phyloP scores from a whole-genome alignment of 2,888 invertebrate species.

The Linhomoeus sp. region DNA sequence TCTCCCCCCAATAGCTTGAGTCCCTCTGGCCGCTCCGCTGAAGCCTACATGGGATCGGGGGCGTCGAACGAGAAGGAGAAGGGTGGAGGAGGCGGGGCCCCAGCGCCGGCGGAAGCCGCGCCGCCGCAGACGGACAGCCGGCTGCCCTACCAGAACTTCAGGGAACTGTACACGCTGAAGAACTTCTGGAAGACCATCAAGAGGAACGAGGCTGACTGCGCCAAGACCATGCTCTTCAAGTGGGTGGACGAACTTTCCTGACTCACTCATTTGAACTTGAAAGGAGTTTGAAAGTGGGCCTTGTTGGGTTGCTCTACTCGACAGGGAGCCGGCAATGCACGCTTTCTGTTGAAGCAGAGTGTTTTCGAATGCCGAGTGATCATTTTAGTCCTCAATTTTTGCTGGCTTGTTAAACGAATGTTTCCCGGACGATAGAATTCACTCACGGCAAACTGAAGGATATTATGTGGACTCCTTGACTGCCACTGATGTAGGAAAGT shows the following conservation, averaged over 20 bases:
- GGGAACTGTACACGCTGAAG: conserved; percentile 24
- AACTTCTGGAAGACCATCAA: conserved; percentile 26
- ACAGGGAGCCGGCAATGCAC: neutral
- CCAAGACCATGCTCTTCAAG: conserved; percentile 17
- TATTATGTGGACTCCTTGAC: no score
- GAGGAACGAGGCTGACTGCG: conserved; percentile 18
- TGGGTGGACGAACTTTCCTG: conserved; percentile 6
- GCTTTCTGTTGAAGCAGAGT: neutral
- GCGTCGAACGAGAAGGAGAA: neutral
- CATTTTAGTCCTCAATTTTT: no score
- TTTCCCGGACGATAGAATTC: no score
- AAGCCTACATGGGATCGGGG: conserved; percentile 3
- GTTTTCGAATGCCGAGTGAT: no score
- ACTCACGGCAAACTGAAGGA: no score
- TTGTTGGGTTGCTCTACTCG: neutral
- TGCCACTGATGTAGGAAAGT: no score
- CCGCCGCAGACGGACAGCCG: conserved; percentile 11
- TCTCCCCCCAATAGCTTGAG: no score
- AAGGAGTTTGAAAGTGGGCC: neutral
- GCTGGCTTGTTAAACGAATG: no score
- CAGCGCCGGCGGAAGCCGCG: neutral
- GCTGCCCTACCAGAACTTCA: conserved; percentile 20
- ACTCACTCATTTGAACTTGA: neutral
- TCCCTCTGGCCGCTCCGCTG: no score
- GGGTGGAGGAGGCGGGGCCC: neutral